Evolutionary conservation across 2,113 vertebrate genomes (phyloP), one percentile per base, ranked within the genome.

Genomic region (Nansenia antarctica): DNA sequence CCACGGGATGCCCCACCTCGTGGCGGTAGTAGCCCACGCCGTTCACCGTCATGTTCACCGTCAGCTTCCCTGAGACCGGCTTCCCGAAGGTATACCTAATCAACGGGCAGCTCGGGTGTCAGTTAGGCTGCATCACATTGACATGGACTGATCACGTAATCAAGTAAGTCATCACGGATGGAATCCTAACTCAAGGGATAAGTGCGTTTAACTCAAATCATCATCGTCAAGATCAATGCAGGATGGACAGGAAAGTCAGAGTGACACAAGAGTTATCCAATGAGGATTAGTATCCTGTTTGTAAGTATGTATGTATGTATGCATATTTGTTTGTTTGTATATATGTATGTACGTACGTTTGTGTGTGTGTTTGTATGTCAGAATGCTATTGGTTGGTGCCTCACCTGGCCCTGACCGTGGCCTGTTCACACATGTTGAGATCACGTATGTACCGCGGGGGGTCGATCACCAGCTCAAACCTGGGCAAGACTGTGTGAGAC

Each of bases 11-110:
- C 18, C 96, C 96, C 77, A 95, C 90, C 74, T 98, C 96, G 54
- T 98, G 95, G 30, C 92, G 93, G 80, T 98, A 97, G 85, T 98
- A 98, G 0, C 96, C 96, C 26, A 97, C 94, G 0, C 96, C 96
- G 70, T 94, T 95, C 54, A 97, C 93, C 0, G 96, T 97, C 96
- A 96, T 96, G 71, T 98, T 98, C 67, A 96, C 87, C 0, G 82
- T 92, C 76, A 98, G 71, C 76, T 92, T 94, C 22, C 96, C 96
- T 0, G 82, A 87, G 67, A 98, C 95, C 0, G 95, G 93, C 72
- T 98, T 97, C 60, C 95, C 96, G 90, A 98, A 98, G 0, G 91
- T 96, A 18, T 97, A 98, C 82, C 96, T 98, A 81, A 63, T 20
- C n/a, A 49, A 49, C 0, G 45, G 27, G 37, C 62, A 26, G 32